Evolutionary conservation across 1,140 invertebrate genomes (phyloP).

Genomic region (Platyscapa corneri): DNA sequence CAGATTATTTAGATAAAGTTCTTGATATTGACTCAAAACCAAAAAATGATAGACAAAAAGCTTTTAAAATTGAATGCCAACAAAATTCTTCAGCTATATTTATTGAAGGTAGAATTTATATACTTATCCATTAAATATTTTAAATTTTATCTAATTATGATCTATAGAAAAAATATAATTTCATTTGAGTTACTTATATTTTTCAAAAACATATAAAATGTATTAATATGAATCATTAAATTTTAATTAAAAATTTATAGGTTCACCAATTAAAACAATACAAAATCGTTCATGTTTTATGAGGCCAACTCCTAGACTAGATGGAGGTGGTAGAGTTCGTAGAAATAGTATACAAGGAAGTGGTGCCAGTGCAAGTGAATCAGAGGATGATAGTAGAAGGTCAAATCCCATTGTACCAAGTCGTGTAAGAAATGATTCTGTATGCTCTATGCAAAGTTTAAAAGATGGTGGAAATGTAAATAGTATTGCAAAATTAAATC

Average conservation of each 20-base stretch:
- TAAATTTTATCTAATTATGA: neutral
- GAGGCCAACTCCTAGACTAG: slow-evolving; percentile 67
- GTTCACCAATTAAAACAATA: slow-evolving; percentile 58
- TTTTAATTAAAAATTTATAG: slow-evolving; percentile 49
- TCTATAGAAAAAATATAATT: no score
- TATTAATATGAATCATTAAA: no score
- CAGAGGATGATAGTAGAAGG: slow-evolving; percentile 70
- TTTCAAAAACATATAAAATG: no score
- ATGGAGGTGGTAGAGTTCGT: slow-evolving; percentile 67
- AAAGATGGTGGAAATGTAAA: slow-evolving; percentile 56
- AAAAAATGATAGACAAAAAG: slow-evolving; percentile 20
- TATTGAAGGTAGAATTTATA: slow-evolving; percentile 33
- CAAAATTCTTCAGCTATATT: slow-evolving; percentile 8
- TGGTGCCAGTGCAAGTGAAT: slow-evolving; percentile 71
- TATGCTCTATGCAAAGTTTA: slow-evolving; percentile 65
- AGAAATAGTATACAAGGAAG: slow-evolving; percentile 73
- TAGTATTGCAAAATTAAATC: slow-evolving; percentile 57
- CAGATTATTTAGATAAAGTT: slow-evolving; percentile 1
- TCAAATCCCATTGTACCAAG: slow-evolving; percentile 49
- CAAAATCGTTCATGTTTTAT: slow-evolving; percentile 66
- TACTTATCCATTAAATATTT: slow-evolving; percentile 26
- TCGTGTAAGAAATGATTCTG: slow-evolving; percentile 69
- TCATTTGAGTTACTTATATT: no score
- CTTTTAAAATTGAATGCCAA: slow-evolving; percentile 20
- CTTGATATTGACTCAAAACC: neutral